Evolutionary conservation across 2,888 invertebrate species (phyloP).

Genomic region (Philopedon plagiatum): DNA sequence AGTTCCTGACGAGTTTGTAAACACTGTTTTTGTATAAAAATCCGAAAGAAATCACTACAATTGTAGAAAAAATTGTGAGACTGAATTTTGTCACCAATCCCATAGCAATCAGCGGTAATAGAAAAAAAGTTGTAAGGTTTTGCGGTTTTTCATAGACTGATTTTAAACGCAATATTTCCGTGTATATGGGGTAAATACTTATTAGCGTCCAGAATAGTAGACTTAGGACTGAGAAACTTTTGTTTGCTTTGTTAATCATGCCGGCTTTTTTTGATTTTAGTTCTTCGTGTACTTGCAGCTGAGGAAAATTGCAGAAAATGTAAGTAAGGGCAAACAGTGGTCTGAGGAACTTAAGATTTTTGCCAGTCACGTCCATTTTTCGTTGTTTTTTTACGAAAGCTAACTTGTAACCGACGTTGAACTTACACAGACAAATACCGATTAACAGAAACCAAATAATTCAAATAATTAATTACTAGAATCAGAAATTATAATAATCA

Average conservation of each 20-base stretch:
- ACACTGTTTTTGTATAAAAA: neutral
- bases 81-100: neutral
- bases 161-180: neutral
- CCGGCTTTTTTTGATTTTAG: neutral
- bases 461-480: no score
- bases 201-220: neutral
- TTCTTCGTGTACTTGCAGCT: neutral
- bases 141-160: neutral
- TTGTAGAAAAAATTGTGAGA: neutral
- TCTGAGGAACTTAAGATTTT: conserved; percentile 5
- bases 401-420: no score
- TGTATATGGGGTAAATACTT: neutral
- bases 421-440: no score
- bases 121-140: neutral
- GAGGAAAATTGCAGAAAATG: conserved; percentile 11
- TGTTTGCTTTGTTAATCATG: neutral
- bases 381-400: no score
- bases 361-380: neutral
- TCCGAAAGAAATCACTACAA: neutral
- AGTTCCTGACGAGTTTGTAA: neutral
- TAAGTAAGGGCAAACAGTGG: neutral
- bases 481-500: no score
- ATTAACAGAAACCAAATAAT: no score
- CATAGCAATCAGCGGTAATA: neutral
- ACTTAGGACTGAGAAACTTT: neutral